Base-by-base conservation (phyloP, 1,140 invertebrate species). In the Dysdera silvatica region DNA sequence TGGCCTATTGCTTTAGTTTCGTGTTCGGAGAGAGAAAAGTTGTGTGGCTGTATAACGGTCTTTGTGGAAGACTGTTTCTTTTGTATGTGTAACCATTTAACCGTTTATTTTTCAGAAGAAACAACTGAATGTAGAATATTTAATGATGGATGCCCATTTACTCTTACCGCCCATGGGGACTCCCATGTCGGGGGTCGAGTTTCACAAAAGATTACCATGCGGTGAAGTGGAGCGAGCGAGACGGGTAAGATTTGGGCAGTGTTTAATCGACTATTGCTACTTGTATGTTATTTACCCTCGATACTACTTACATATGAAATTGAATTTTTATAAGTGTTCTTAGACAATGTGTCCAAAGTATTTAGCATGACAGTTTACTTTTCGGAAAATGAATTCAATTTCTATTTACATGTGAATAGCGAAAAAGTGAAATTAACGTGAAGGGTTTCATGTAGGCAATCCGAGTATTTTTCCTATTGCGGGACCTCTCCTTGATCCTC, bases 121-220 rank as follows among this genome's bases (percentile, higher is more conserved):
- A 31, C 85, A 87, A 8, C 74, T 96, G 32, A 96, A 95, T 79
- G 91, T 94, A 2, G 91, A 95, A 74, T 91, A 87, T 82, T 72
- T 95, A 23, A 89, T 91, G 80, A 93, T 92, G 88, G 95, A 99
- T 77, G 90, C 92, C n/a, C 91, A 89, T 54, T 87, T 99, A 68
- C 79, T 99, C 43, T 78, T 99, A 61, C 93, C 95, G 2, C 95
- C 95, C 1, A 95, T 91, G n/a, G 88, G 90, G 16, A 97, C 95
- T 0, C 94, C 95, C 0, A 85, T 98, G 79, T 96, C 94, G 23
- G 94, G 94, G 0, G 94, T 98, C 69, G 87, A 89, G 69, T 97
- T 99, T 73, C 88, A 85, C 45, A 95, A 96, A 75, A 79, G 95
- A 70, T 77, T 98, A 45, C 94, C 96, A 4, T 97, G 93, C 78